A percentile compares a stretch with the other conserved stretches of the same genome.
phyloP scores from a whole-genome alignment of 2,113 vertebrate genomes.

The Mobula birostris region DNA sequence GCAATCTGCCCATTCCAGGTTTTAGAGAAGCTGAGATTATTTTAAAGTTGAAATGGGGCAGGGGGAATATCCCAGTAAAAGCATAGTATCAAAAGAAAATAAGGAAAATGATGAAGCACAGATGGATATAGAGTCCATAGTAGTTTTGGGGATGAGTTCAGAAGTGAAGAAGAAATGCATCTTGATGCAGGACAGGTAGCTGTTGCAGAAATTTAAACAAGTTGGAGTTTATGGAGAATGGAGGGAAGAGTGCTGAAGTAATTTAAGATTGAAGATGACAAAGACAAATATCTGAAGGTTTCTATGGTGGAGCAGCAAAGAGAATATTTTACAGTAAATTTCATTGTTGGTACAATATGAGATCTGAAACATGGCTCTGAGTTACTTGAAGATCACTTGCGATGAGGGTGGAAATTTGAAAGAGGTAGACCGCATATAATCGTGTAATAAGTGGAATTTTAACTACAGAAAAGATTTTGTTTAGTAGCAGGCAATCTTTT shows the following conservation, averaged over 20 bases:
- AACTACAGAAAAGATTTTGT: neutral
- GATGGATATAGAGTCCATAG: neutral
- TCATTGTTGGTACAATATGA: neutral
- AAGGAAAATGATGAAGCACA: neutral
- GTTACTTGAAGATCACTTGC: neutral
- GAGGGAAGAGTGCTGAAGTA: neutral
- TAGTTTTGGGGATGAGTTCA: neutral
- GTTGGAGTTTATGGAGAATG: neutral
- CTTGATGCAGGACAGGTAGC: neutral
- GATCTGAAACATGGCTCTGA: neutral
- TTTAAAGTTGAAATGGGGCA: neutral
- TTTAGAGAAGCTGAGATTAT: neutral
- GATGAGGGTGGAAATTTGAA: neutral
- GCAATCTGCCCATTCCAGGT: no score
- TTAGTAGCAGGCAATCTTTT: neutral
- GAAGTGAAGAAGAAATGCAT: neutral
- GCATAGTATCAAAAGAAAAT: neutral
- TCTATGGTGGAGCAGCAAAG: neutral
- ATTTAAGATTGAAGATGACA: neutral
- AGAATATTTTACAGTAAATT: neutral
- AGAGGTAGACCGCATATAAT: neutral
- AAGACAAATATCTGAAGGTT: neutral
- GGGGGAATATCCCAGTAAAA: neutral
- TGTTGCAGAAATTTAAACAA: neutral
- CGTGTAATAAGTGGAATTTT: neutral